These are phyloP conservation scores for Corticium candelabrum DNA, from an alignment of 37 sponge, comb jelly and placozoan genomes.

Conservation along the genomic window DNA sequence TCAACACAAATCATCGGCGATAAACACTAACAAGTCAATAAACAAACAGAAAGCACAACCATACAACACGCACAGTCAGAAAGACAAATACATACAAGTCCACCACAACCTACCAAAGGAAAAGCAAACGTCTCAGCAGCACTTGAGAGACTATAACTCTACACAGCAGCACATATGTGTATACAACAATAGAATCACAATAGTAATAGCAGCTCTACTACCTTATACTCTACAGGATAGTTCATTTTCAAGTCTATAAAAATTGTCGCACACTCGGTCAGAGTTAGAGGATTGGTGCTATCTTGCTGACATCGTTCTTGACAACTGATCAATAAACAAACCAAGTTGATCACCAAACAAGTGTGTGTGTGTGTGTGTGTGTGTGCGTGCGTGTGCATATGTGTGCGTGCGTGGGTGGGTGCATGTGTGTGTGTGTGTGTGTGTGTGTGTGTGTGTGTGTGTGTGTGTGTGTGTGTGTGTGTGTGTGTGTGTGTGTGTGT, in stretches of 20 bases:
- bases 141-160: too few species aligned
- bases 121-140: neutral
- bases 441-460: too few species aligned
- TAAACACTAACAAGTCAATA: neutral
- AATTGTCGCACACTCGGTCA: conserved; percentile 67
- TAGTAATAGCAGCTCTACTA: conserved; percentile 1
- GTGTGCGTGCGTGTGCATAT: too few species aligned
- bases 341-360: neutral
- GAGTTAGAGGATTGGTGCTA: conserved; percentile 26
- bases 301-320: neutral
- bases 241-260: conserved; percentile 40
- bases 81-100: neutral
- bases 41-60: neutral
- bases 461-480: too few species aligned
- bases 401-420: too few species aligned
- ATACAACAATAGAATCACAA: too few species aligned
- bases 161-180: too few species aligned
- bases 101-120: neutral
- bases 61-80: neutral
- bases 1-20: neutral
- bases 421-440: too few species aligned
- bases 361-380: too few species aligned
- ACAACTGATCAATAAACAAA: conserved; percentile 9
- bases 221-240: conserved; percentile 64
- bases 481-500: too few species aligned